Conservation (phyloP, 1,140 invertebrate species). For the Coboldia fuscipes region DNA sequence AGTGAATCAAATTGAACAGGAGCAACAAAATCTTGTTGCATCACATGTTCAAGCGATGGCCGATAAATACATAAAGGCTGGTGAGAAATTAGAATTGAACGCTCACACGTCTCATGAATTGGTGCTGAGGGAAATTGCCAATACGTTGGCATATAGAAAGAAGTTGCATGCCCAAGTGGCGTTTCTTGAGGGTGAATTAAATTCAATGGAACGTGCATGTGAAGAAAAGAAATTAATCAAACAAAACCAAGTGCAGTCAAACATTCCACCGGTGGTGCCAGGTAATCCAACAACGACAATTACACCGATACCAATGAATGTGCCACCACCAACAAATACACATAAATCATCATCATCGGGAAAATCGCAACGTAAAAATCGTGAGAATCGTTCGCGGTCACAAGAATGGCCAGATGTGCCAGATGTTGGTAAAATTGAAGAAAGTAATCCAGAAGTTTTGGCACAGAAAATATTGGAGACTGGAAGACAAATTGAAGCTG, state of each 20-base stretch:
- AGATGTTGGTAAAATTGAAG: constrained; percentile 72
- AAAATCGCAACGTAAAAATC: constrained; percentile 29
- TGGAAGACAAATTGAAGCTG: constrained; percentile 65
- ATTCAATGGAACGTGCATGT: constrained; percentile 42
- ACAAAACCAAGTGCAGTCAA: constrained; percentile 5
- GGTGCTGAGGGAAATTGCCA: constrained; percentile 64
- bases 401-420: constrained; percentile 82
- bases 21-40: constrained; percentile 42
- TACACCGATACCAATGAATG: constrained; percentile 9
- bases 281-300: constrained; percentile 2
- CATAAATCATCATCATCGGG: constrained; percentile 1
- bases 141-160: constrained; percentile 58
- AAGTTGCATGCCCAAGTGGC: constrained; percentile 56
- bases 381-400: constrained; percentile 51
- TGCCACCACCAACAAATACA: constrained; percentile 22
- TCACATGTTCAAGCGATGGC: constrained; percentile 42
- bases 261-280: constrained; percentile 6
- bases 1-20: constrained; percentile 40
- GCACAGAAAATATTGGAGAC: constrained; percentile 78
- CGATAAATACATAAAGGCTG: constrained; percentile 32
- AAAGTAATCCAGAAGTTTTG: constrained; percentile 73
- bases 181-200: constrained; percentile 50
- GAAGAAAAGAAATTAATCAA: constrained; percentile 34
- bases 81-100: constrained; percentile 29
- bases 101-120: constrained; percentile 48